phyloP scores from a whole-genome alignment of 2,888 invertebrate genomes.

The Caenorhabditis angaria region DNA sequence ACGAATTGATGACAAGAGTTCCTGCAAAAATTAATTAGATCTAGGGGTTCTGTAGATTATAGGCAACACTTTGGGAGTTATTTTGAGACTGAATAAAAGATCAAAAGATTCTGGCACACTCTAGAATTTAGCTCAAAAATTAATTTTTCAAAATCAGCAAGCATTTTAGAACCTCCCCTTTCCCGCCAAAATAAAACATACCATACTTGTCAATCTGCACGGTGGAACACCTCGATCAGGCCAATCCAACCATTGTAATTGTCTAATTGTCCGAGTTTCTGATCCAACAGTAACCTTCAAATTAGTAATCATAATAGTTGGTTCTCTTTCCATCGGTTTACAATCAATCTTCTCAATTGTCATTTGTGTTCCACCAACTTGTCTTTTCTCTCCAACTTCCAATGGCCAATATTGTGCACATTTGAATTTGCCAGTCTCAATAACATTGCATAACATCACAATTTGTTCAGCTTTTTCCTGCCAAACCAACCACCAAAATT shows the following conservation, averaged over 20 bases:
- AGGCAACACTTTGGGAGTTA: too few species aligned
- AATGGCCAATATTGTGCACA: constrained; percentile 76
- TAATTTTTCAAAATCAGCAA: too few species aligned
- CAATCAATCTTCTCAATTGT: constrained; percentile 26
- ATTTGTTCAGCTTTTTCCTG: constrained; percentile 46
- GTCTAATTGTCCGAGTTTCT: constrained; percentile 28
- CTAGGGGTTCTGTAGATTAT: too few species aligned
- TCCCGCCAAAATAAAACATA: too few species aligned
- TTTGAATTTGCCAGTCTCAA: constrained; percentile 77
- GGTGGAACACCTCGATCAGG: constrained; percentile 58
- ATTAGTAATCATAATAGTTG: constrained; percentile 26
- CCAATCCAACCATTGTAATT: constrained; percentile 59
- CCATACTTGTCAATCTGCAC: constrained; percentile 39
- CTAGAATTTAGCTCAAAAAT: too few species aligned
- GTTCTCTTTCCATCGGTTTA: constrained; percentile 29
- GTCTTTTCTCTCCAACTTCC: constrained; percentile 29
- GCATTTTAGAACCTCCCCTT: too few species aligned
- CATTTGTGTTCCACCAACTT: constrained; percentile 16
- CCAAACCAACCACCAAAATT: constrained; percentile 50
- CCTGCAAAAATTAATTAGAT: too few species aligned
- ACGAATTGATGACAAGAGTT: constrained; percentile 42
- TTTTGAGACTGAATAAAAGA: too few species aligned
- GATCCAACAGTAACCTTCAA: constrained; percentile 13
- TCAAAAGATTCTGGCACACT: too few species aligned
- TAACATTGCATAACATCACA: constrained; percentile 58